Percentiles rank a stretch among this genome's conserved stretches.
Evolutionary conservation across 2,113 vertebrate genomes (phyloP).

Genomic region (Micromys minutus): DNA sequence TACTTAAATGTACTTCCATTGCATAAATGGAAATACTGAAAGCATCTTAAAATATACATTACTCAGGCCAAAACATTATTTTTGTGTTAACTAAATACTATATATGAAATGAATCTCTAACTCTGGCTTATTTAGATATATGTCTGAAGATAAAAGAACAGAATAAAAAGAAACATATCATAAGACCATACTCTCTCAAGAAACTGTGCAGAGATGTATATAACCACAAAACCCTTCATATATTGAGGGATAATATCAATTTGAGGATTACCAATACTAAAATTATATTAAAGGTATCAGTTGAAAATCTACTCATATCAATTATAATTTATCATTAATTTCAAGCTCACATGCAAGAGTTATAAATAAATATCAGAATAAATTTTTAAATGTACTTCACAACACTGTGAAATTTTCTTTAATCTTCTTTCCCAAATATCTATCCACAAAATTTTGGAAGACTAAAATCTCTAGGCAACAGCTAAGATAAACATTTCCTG

Average conservation of each 20-base stretch:
- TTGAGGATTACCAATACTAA: background rate
- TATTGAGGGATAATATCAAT: background rate
- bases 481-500: background rate
- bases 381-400: background rate
- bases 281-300: background rate
- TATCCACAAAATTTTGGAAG: background rate
- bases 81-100: background rate
- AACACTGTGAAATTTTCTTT: background rate
- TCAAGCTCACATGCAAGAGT: background rate
- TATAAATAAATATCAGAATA: background rate
- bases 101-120: background rate
- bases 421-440: background rate
- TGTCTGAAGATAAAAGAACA: too few species aligned
- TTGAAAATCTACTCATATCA: background rate
- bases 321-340: background rate
- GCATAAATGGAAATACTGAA: background rate
- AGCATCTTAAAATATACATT: background rate
- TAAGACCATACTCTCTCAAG: background rate
- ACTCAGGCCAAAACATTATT: background rate
- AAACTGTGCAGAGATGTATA: background rate
- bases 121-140: background rate
- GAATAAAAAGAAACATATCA: too few species aligned
- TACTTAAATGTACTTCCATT: background rate
- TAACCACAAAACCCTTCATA: background rate
- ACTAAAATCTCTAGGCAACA: background rate